Percentiles rank a stretch among this genome's conserved stretches.
phyloP scores from a whole-genome alignment of 2,797 vertebrate genomes.

The Melanotaenia parkinsoni region DNA sequence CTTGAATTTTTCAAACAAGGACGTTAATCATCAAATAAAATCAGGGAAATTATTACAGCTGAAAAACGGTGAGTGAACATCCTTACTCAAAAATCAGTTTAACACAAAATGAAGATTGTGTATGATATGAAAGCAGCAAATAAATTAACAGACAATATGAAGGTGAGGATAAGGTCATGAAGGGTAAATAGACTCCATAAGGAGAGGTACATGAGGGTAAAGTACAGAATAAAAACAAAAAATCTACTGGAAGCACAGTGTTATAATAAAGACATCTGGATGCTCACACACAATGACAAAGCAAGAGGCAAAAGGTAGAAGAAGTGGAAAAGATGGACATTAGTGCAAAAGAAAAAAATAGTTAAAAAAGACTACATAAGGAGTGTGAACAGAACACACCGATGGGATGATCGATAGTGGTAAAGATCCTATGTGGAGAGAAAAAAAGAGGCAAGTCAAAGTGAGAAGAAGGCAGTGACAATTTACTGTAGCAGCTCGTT shows the following conservation, averaged over 20 bases:
- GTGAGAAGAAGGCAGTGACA: slow-evolving; percentile 56
- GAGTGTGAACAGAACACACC: slow-evolving; percentile 24
- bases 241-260: slow-evolving; percentile 43
- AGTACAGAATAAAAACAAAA: slow-evolving; percentile 32
- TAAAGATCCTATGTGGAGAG: slow-evolving; percentile 31
- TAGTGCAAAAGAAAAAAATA: slow-evolving; percentile 32
- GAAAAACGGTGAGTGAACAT: slow-evolving; percentile 25
- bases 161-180: slow-evolving; percentile 32
- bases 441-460: slow-evolving; percentile 50
- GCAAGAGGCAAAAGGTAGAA: slow-evolving; percentile 30
- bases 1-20: too few relatives aligned
- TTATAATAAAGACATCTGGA: slow-evolving; percentile 75
- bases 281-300: slow-evolving; percentile 66
- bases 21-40: slow-evolving; percentile 1
- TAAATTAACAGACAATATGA: slow-evolving; percentile 34
- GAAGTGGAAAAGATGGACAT: slow-evolving; percentile 27
- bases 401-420: slow-evolving; percentile 21
- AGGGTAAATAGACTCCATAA: slow-evolving; percentile 29
- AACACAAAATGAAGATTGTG: slow-evolving; percentile 8
- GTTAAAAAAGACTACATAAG: slow-evolving; percentile 26
- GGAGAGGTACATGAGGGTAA: slow-evolving; percentile 6
- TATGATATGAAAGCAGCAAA: background rate
- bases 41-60: slow-evolving; percentile 22
- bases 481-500: slow-evolving; percentile 70
- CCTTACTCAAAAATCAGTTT: slow-evolving; percentile 31